Base-by-base conservation (phyloP, 2,113 vertebrate genomes). In the Cottus gobio region DNA sequence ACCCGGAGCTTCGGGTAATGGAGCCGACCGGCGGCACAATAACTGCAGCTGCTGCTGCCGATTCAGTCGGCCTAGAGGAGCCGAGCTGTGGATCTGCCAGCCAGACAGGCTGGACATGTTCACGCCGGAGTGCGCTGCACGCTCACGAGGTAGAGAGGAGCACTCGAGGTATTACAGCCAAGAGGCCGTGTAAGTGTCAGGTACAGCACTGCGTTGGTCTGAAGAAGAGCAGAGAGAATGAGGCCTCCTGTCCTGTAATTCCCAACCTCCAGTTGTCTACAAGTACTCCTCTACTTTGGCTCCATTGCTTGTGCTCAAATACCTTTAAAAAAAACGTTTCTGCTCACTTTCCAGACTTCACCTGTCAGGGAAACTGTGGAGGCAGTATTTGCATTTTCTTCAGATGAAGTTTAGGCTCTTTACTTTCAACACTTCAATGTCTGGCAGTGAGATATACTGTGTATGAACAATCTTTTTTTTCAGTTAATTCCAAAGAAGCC, bases 61-160 rank as follows among this genome's bases (percentile, higher is more conserved):
- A 80, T 76, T 83, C 71, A 65, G 9, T 52, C 4, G 36, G 54
- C 46, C 56, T 67, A 31, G 20, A 58, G 66, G 58, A 77, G 79
- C 69, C 13, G 60, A 84, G 77, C 75, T 61, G 58, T 44, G 54
- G 61, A 57, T 75, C 75, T 77, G 77, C 68, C 75, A 65, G 64
- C 58, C 12, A 34, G 39, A 60, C 39, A 65, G 31, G 65, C 61
- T 74, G 56, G 70, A 63, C 71, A 56, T 34, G 39, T 69, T 64
- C 9, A 62, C 1, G 1, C 13, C 50, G 72, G 34, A 77, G 60
- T 73, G 75, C 58, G 54, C 64, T 68, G 31, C 48, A 75, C 52
- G 70, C 71, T 77, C 56, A 57, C 63, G 22, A 34, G 18, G 42
- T n/a, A 36, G 66, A 54, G 57, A 44, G 57, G 16, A 74, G 61